These are phyloP conservation scores for Urophycis tenuis DNA, from an alignment of 2,797 vertebrate species.

Conservation along the genomic window DNA sequence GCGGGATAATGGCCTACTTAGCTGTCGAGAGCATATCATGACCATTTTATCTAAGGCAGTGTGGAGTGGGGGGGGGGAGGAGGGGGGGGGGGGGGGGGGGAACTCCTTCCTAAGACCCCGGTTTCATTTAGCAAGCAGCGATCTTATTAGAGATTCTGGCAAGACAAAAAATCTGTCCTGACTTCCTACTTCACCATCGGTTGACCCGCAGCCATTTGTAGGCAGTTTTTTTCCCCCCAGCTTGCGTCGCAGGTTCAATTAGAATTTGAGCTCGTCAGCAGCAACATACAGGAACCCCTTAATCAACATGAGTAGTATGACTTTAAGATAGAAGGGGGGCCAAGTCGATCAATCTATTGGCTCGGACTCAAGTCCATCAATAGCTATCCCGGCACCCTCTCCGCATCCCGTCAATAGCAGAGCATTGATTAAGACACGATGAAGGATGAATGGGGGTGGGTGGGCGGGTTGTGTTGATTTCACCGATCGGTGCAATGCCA, in stretches of 20 bases:
- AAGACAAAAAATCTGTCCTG: background rate
- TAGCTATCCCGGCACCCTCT: conserved; percentile 26
- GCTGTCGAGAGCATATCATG: background rate
- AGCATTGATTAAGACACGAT: conserved; percentile 54
- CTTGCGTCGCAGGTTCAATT: conserved; percentile 48
- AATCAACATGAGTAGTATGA: conserved; percentile 45
- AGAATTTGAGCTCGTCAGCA: conserved; percentile 41
- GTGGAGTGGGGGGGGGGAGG: no score
- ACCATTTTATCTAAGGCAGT: background rate
- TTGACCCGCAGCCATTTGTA: conserved; percentile 23
- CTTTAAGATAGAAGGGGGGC: conserved; percentile 41
- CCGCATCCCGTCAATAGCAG: conserved; percentile 31
- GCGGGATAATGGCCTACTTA: background rate
- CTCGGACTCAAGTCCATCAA: conserved; percentile 30
- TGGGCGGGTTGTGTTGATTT: conserved; percentile 49
- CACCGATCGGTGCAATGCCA: conserved; percentile 47
- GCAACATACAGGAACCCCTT: conserved; percentile 32
- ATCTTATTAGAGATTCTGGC: conserved; percentile 24
- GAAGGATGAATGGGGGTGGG: conserved; percentile 36
- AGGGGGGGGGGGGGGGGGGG: no score
- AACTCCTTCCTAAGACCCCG: background rate
- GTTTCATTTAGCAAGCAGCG: conserved; percentile 5
- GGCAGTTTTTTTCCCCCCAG: conserved; percentile 14
- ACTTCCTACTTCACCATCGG: background rate
- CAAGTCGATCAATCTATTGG: conserved; percentile 49